Base-by-base conservation (phyloP, 1,140 invertebrate species). In the Lepidurus apus region DNA sequence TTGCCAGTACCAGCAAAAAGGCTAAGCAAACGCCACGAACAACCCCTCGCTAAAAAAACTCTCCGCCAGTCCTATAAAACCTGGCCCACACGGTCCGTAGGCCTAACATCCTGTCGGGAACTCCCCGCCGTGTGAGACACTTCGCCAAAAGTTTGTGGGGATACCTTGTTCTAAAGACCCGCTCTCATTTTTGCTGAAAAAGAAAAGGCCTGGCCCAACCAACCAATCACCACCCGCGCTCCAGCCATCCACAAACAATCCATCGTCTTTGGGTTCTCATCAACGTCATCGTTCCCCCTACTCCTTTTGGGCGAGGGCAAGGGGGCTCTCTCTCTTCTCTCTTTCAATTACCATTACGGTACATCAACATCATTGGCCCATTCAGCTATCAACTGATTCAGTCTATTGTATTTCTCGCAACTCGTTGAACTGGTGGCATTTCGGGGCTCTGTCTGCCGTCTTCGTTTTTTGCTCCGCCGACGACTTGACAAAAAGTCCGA, bases 1-100 rank as follows among this genome's bases (percentile, higher is more conserved):
- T 9, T 9, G 53, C 53, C 53, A 65, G 53, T 65, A 65, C 53
- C 21, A 65, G 53, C 53, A 65, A 65, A 65, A 65, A 65, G 53
- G 53, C 53, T 65, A 9, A 65, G 53, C 53, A 65, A 65, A 65
- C 53, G 53, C 53, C 17, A 65, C 53, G 34, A 34, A 34, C 34
- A 3, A 13, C 53, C 53, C 53, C 45, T 47, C 17, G 13, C 53
- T 7, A 65, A 65, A 65, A 65, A 34, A 34, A 34, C 34, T 34
- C 34, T 34, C 34, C 21, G 17, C 53, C 53, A 65, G 53, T 7
- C 53, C 53, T 65, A 65, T 65, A 65, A 65, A 65, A 65, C 53
- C 53, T 65, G 53, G 21, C 53, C 53, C 21, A 65, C 53, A 65
- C 8, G 53, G 53, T 65, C 21, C 53, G 21, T 65, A 65, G 53